A percentile compares a stretch with the other conserved stretches of the same genome.
Evolutionary conservation across 2,888 invertebrate species (phyloP).

Genomic region (Ichneumoninae sp.): DNA sequence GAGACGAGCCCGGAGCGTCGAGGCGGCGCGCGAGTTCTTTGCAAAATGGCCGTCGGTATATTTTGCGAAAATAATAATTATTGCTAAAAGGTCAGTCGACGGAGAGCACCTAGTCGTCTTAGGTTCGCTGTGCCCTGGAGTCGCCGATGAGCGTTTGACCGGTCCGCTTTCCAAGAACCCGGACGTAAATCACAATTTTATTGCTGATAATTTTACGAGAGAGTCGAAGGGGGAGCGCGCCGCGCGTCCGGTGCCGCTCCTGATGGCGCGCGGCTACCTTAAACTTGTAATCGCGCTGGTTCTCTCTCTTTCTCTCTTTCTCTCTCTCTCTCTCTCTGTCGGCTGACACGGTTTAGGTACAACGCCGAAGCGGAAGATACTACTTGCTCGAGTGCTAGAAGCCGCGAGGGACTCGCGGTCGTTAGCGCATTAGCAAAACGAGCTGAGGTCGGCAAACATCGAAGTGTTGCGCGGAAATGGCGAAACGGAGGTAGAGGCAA

Average conservation of each 20-base stretch:
- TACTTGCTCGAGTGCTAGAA: conserved; percentile 31
- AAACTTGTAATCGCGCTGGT: conserved; percentile 76
- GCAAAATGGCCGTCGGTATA: neutral
- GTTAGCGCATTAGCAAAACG: conserved; percentile 68
- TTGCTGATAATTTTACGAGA: conserved; percentile 83
- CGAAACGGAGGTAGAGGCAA: conserved; percentile 50
- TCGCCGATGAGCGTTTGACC: conserved; percentile 71
- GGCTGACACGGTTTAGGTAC: conserved; percentile 15
- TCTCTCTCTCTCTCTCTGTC: conserved; percentile 8
- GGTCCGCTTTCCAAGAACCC: conserved; percentile 80
- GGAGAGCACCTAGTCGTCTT: conserved; percentile 52
- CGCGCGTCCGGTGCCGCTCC: conserved; percentile 63
- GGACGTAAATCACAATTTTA: conserved; percentile 82
- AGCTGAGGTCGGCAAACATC: conserved; percentile 61
- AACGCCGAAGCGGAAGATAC: conserved; percentile 21
- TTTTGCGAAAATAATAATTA: conserved; percentile 69
- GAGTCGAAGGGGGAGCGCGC: conserved; percentile 68
- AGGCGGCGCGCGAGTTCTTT: neutral
- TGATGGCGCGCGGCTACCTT: conserved; percentile 71
- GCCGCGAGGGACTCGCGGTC: conserved; percentile 48
- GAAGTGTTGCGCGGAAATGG: conserved; percentile 41
- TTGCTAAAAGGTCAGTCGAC: conserved; percentile 71
- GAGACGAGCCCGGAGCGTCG: neutral
- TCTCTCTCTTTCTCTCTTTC: conserved; percentile 17
- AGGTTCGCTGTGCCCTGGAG: conserved; percentile 57